Base-by-base conservation (phyloP, 2,797 vertebrate genomes). In the Myoxocephalus aenaeus region DNA sequence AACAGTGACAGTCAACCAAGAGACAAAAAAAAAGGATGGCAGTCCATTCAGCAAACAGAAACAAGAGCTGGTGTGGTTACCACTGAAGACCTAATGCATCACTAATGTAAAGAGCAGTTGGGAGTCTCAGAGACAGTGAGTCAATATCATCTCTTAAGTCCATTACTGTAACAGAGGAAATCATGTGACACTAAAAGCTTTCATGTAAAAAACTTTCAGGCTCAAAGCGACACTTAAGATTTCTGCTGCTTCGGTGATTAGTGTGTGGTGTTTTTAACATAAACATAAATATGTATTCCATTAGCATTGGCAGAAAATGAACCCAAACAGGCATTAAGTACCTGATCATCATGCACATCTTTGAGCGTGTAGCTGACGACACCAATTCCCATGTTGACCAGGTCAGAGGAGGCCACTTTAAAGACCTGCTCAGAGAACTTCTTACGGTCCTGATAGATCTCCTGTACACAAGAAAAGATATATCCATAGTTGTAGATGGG, bases 381-480 rank as follows among this genome's bases (percentile, higher is more conserved):
- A 0, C 97, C 97, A 40, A 99, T 98, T 13, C 97, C 98, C 98
- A 99, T 99, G 93, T 99, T 99, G 76, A 99, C 96, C 82, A 99
- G 94, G 87, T 99, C 97, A 1, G 98, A 99, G 0, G 98, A 99
- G 9, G 98, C 97, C 82, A 99, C 97, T 70, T 98, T 97, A 82
- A 97, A 99, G 18, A 99, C 97, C 73, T 99, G 97, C 86, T 99
- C 97, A 0, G 98, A 99, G 90, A 99, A 99, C 92, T 99, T 99
- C 94, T 98, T 96, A 42, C 97, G 94, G 87, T 99, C 98, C 92
- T 99, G 97, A 90, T 98, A 99, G 92, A 99, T 98, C 91, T 99
- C 97, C 98, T 98, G 80, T n/a, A 48, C 44, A 64, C 27, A 7
- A 58, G 53, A 10, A 70, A 0, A 22, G 14, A 73, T 4, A 70